Evolutionary conservation across 2,113 vertebrate species (phyloP).

Genomic region (Zosterops hypoxanthus): DNA sequence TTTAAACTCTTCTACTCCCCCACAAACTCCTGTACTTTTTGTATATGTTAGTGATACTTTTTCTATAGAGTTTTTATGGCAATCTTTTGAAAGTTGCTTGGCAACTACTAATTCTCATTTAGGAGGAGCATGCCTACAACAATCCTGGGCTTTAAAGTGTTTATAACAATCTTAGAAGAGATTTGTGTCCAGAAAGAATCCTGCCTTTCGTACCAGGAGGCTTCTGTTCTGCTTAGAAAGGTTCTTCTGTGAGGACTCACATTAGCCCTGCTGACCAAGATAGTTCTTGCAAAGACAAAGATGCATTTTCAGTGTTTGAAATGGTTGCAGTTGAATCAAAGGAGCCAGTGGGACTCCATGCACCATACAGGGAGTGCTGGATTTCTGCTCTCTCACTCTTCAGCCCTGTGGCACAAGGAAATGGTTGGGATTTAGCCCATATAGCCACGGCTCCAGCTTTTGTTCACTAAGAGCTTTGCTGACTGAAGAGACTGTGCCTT

Average conservation of each 20-base stretch:
- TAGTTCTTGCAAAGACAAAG: not conserved
- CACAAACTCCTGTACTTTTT: not conserved
- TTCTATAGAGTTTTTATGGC: not conserved
- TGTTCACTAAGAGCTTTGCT: not conserved
- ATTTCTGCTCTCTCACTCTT: not conserved
- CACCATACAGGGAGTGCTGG: not conserved
- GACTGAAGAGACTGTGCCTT: not conserved
- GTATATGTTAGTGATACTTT: not conserved
- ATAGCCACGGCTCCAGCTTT: not conserved
- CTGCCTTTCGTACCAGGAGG: not conserved
- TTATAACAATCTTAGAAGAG: not conserved
- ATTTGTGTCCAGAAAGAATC: not conserved
- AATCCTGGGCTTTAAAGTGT: not conserved
- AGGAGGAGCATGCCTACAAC: not conserved
- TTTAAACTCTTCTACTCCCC: not conserved
- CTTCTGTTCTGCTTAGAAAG: not conserved
- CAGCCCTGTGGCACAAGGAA: not conserved
- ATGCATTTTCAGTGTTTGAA: not conserved
- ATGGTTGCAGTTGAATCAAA: not conserved
- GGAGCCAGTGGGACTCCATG: not conserved
- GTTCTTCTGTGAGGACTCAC: not conserved
- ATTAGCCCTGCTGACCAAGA: not conserved
- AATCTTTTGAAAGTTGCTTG: not conserved
- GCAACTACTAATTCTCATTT: not conserved
- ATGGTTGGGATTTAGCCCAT: not conserved